Percentiles rank a stretch among this genome's conserved stretches.
phyloP scores from a whole-genome alignment of 2,888 invertebrate genomes.

The Napeogenes inachia region DNA sequence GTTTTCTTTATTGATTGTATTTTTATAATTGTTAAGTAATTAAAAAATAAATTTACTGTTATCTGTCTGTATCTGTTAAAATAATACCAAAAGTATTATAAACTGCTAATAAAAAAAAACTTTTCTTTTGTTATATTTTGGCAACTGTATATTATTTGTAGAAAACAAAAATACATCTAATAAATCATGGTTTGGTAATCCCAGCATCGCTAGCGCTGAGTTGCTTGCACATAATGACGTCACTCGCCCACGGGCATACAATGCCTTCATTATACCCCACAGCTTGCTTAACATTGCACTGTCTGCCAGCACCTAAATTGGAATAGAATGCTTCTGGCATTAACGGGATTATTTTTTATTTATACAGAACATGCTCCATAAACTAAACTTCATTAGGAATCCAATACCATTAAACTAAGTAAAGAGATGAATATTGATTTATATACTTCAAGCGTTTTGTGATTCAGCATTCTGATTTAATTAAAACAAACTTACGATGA shows the following conservation, averaged over 20 bases:
- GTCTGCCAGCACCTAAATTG: constrained; percentile 53
- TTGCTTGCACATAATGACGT: constrained; percentile 64
- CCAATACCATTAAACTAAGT: neutral
- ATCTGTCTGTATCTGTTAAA: too few relatives aligned
- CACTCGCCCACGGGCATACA: constrained; percentile 53
- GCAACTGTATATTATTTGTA: neutral
- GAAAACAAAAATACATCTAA: constrained; percentile 43
- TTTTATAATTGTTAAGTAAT: too few relatives aligned
- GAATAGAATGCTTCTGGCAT: constrained; percentile 42
- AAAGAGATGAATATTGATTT: too few relatives aligned
- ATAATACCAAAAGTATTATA: too few relatives aligned
- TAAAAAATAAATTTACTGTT: too few relatives aligned
- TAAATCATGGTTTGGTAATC: constrained; percentile 52
- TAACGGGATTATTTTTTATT: constrained; percentile 15
- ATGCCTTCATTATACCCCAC: constrained; percentile 68
- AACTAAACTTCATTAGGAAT: neutral
- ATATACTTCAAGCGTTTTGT: too few relatives aligned
- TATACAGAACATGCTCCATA: neutral
- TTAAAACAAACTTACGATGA: neutral
- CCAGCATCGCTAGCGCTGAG: constrained; percentile 47
- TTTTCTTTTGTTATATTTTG: neutral
- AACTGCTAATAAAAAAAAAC: too few relatives aligned
- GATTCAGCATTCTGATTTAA: too few relatives aligned
- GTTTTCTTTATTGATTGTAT: too few relatives aligned
- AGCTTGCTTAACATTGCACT: constrained; percentile 64